These are phyloP conservation scores for Clavelina lepadiformis DNA, from an alignment of 23 tunicate species.

Conservation along the genomic window DNA sequence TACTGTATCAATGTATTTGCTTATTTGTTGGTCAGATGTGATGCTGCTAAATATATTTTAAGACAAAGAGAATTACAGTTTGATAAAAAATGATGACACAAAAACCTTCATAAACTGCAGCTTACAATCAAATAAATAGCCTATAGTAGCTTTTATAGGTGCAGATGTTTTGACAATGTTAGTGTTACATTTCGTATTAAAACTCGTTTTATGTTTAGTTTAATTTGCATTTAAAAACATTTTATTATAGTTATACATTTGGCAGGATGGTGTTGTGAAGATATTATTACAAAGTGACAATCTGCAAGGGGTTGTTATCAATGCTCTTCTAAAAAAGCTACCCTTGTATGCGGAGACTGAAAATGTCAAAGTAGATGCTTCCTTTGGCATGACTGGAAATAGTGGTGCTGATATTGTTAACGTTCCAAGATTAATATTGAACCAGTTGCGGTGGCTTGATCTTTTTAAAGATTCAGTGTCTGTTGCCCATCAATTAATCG, in stretches of 20 bases:
- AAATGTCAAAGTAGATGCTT: conserved; percentile 37
- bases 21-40: background rate
- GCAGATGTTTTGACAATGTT: no score
- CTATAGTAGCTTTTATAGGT: no score
- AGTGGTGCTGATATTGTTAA: conserved; percentile 30
- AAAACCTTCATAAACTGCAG: no score
- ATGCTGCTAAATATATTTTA: no score
- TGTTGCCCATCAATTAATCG: conserved; percentile 40
- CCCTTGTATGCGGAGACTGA: conserved; percentile 48
- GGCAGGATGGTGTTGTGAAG: conserved; percentile 68
- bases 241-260: background rate
- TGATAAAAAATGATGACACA: no score
- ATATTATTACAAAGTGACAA: conserved; percentile 50
- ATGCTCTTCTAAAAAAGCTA: conserved; percentile 48
- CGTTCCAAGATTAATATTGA: conserved; percentile 56
- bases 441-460: conserved; percentile 62
- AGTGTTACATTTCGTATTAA: no score
- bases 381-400: conserved; percentile 6
- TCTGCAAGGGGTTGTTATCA: conserved; percentile 43
- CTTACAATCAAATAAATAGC: no score
- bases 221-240: background rate
- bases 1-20: background rate
- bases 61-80: no score
- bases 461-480: conserved; percentile 12
- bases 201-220: no score